These are phyloP conservation scores for Psammodynastes pulverulentus DNA, from an alignment of 2,113 vertebrate genomes.

Conservation along the genomic window DNA sequence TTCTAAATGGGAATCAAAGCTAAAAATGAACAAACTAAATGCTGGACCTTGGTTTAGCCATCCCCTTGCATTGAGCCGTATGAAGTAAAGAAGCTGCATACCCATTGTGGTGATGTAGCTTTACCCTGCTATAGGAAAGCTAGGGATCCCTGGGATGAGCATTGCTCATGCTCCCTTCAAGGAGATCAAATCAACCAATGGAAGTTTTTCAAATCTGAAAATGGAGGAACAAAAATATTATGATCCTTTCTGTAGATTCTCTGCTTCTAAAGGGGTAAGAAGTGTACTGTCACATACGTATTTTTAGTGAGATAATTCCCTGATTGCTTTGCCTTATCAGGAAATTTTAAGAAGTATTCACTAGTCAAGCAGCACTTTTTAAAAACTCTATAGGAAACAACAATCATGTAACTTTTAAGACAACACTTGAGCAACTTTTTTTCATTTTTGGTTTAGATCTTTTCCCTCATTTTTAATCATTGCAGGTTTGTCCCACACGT, in stretches of 20 bases:
- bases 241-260: neutral
- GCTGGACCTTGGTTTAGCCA: too few relatives aligned
- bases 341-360: neutral
- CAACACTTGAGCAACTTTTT: neutral
- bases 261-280: neutral
- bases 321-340: neutral
- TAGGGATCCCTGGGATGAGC: neutral
- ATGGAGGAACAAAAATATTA: neutral
- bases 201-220: neutral
- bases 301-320: neutral
- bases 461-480: conserved; percentile 13
- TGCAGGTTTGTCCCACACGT: conserved; percentile 84
- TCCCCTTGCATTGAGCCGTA: neutral
- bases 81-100: neutral
- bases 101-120: neutral
- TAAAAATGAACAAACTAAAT: neutral
- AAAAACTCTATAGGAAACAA: neutral
- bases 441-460: neutral
- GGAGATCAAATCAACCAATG: neutral
- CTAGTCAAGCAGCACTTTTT: neutral
- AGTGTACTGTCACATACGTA: too few relatives aligned
- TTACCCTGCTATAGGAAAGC: neutral
- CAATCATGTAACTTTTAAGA: neutral
- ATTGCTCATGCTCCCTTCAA: neutral
- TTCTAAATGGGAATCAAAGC: neutral